phyloP scores from a whole-genome alignment of 2,888 invertebrate species.

The Hirtodrosophila duncani region DNA sequence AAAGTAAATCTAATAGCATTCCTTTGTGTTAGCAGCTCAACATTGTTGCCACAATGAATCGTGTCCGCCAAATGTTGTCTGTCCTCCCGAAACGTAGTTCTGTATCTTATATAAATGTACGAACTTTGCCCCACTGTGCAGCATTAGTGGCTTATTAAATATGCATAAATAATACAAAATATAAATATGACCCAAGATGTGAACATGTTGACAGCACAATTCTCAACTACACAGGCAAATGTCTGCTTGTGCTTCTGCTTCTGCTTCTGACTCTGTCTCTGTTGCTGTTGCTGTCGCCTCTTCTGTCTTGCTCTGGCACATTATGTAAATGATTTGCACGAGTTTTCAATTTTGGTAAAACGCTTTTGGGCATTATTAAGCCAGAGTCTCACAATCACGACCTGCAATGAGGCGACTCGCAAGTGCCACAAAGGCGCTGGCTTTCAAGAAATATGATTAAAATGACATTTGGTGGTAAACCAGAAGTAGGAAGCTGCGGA shows the following conservation, averaged over 20 bases:
- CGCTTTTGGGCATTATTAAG: slow-evolving; percentile 63
- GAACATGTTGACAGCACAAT: slow-evolving; percentile 60
- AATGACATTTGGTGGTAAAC: slow-evolving; percentile 51
- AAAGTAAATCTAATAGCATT: too few relatives aligned
- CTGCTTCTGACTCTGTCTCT: neutral
- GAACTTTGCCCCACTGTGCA: slow-evolving; percentile 53
- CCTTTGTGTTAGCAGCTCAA: too few relatives aligned
- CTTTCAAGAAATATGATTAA: slow-evolving; percentile 60
- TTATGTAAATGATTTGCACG: slow-evolving; percentile 71
- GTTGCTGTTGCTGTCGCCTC: neutral
- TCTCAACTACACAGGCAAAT: slow-evolving; percentile 12
- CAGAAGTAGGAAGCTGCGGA: slow-evolving; percentile 24
- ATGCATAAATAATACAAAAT: slow-evolving; percentile 66
- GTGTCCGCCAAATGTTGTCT: too few relatives aligned
- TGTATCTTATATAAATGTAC: too few relatives aligned
- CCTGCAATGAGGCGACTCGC: neutral
- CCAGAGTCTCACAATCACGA: slow-evolving; percentile 6
- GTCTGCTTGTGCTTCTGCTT: slow-evolving; percentile 1
- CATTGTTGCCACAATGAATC: too few relatives aligned
- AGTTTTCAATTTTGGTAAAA: slow-evolving; percentile 68
- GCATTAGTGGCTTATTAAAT: slow-evolving; percentile 32
- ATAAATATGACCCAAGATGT: slow-evolving; percentile 53
- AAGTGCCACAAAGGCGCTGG: slow-evolving; percentile 36
- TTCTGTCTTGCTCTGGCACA: slow-evolving; percentile 24
- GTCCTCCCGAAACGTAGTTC: too few relatives aligned